Conservation (phyloP, 2,113 vertebrate genomes). For the Catharus fuscescens region DNA sequence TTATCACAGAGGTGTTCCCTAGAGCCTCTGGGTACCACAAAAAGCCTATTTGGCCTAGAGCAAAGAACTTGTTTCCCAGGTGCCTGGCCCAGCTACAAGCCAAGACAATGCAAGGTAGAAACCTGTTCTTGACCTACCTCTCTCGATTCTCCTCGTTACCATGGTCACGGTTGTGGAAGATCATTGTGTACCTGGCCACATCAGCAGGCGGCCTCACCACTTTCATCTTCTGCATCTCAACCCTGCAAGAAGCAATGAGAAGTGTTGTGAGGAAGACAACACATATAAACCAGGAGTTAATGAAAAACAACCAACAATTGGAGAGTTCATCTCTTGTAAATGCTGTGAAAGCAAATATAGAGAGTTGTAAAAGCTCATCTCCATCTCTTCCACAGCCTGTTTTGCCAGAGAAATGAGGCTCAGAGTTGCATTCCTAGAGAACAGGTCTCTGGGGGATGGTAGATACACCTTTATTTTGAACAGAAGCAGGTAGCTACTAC, state of each 20-base stretch:
- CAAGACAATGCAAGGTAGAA: background rate
- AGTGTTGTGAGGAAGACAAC: background rate
- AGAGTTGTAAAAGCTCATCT: background rate
- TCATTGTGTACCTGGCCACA: conserved; percentile 93
- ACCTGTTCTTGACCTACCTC: conserved; percentile 76
- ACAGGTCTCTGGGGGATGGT: background rate
- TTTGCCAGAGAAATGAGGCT: background rate
- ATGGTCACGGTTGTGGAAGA: conserved; percentile 90
- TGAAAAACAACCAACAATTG: background rate
- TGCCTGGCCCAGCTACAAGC: background rate
- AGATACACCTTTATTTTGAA: background rate
- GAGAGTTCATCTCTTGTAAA: background rate
- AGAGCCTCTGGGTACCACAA: background rate
- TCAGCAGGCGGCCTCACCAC: conserved; percentile 82
- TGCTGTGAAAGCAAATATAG: background rate
- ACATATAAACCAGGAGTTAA: background rate
- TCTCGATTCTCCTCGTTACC: conserved; percentile 89
- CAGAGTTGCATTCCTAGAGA: background rate
- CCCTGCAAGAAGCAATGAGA: conserved; percentile 70
- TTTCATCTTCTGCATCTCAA: conserved; percentile 89
- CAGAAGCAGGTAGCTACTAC: background rate
- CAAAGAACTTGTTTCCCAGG: background rate
- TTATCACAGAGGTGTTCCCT: background rate
- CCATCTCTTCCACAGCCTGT: background rate
- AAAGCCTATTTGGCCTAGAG: background rate